These are phyloP conservation scores for Gerris buenoi DNA, from an alignment of 1,140 invertebrate genomes.

Conservation along the genomic window DNA sequence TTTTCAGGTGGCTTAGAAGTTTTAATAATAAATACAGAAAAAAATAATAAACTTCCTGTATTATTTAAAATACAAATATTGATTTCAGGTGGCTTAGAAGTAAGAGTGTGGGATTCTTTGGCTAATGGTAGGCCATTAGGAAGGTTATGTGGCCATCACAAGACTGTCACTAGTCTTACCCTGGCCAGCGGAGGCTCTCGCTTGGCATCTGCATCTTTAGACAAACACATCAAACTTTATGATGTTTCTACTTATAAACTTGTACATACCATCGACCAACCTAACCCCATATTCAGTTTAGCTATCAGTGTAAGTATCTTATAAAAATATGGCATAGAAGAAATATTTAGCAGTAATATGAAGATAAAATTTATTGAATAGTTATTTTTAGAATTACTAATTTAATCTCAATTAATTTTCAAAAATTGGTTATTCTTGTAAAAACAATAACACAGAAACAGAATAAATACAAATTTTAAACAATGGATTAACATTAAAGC, in stretches of 20 bases:
- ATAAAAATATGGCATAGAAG: no score
- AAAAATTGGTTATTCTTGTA: background rate
- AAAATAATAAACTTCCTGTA: no score
- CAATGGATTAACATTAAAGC: background rate
- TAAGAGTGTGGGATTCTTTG: conserved; percentile 86
- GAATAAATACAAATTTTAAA: background rate
- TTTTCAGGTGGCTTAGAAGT: no score
- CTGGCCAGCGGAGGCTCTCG: conserved; percentile 63
- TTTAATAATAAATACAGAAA: no score
- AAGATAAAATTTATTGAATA: no score
- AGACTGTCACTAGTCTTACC: conserved; percentile 74
- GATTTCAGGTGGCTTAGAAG: conserved; percentile 65
- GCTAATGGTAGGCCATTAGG: conserved; percentile 67
- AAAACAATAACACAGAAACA: background rate
- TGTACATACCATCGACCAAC: conserved; percentile 76
- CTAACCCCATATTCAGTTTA: conserved; percentile 78
- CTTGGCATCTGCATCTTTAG: conserved; percentile 77
- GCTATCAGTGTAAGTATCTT: conserved; percentile 48
- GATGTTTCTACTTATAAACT: conserved; percentile 72
- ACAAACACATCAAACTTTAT: conserved; percentile 89
- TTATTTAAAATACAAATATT: no score
- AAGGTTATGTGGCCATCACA: conserved; percentile 73
- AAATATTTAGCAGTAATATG: no score
- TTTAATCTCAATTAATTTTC: background rate
- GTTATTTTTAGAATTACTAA: no score